These are phyloP conservation scores for Aspidiotus destructor DNA, from an alignment of 2,888 invertebrate species.

Conservation along the genomic window DNA sequence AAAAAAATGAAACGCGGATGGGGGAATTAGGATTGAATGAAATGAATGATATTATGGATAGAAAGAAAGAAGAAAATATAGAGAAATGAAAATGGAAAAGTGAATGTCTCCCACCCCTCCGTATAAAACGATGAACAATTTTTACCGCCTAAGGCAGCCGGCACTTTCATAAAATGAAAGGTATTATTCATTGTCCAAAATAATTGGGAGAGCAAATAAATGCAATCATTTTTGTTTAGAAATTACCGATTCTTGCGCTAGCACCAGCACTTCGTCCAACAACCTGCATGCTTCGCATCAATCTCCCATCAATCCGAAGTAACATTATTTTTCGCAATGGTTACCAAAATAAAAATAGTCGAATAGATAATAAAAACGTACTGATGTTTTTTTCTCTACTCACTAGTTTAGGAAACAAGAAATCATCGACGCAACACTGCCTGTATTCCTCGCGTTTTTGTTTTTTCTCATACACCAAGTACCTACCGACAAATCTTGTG, in stretches of 20 bases:
- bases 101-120: slow-evolving; percentile 24
- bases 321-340: slow-evolving; percentile 25
- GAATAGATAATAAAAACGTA: background rate
- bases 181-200: slow-evolving; percentile 36
- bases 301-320: slow-evolving; percentile 32
- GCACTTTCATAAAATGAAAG: slow-evolving; percentile 28
- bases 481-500: too few relatives aligned
- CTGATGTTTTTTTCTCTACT: too few relatives aligned
- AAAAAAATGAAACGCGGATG: too few relatives aligned
- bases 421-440: too few relatives aligned
- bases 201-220: slow-evolving; percentile 37
- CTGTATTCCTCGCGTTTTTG: too few relatives aligned
- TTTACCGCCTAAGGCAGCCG: slow-evolving; percentile 23
- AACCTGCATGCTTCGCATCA: slow-evolving; percentile 27
- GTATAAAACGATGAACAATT: slow-evolving; percentile 8
- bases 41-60: background rate
- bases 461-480: too few relatives aligned
- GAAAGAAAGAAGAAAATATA: background rate
- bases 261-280: background rate
- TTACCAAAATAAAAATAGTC: slow-evolving; percentile 6
- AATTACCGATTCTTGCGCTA: slow-evolving; percentile 14
- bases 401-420: too few relatives aligned
- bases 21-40: too few relatives aligned
- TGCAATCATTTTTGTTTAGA: slow-evolving; percentile 34
- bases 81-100: slow-evolving; percentile 7